Evolutionary conservation across 1,140 invertebrate species (phyloP), one percentile per base, ranked within the genome.

Genomic region (Psilanteris sp.): DNA sequence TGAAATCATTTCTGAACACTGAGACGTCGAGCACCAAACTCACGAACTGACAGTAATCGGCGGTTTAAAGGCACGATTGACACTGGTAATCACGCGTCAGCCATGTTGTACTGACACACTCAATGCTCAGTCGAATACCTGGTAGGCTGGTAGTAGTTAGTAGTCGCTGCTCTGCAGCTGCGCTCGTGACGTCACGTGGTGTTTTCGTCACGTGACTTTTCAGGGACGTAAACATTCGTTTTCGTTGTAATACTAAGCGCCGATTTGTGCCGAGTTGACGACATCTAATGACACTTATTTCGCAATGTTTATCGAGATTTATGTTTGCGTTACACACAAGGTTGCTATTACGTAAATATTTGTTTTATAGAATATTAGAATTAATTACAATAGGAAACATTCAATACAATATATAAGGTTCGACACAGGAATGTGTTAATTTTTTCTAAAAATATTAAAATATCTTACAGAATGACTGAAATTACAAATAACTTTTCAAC

Each of bases 1-100:
- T 48, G 92, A 93, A 90, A 94, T 92, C 93, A 94, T 93, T 86
- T 89, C 91, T 78, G 75, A 70, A 41, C 61, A 24, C 70, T 46
- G 26, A 20, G n/a, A 39, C 55, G 62, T 32, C 54, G 78, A 61
- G 61, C 24, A 55, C 16, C 24, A 41, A 68, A 68, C 76, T 61
- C 78, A 66, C 70, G 29, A 39, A 80, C 62, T 61, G 43, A 62
- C 44, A 77, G 68, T 14, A 81, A 82, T 67, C 78, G 71, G 76
- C 78, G 77, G 62, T 76, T 66, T 77, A 76, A 82, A 80, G 77
- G 78, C 80, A 82, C 78, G 68, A 62, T 67, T 77, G 74, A 79
- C 78, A 64, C 77, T 74, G 79, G 43, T 79, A 81, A 86, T 86
- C 83, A 85, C 80, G 75, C 80, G 81, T 85, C 85, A 67, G 83